Evolutionary conservation across 2,113 vertebrate genomes (phyloP).

Genomic region (Pantherophis guttatus): DNA sequence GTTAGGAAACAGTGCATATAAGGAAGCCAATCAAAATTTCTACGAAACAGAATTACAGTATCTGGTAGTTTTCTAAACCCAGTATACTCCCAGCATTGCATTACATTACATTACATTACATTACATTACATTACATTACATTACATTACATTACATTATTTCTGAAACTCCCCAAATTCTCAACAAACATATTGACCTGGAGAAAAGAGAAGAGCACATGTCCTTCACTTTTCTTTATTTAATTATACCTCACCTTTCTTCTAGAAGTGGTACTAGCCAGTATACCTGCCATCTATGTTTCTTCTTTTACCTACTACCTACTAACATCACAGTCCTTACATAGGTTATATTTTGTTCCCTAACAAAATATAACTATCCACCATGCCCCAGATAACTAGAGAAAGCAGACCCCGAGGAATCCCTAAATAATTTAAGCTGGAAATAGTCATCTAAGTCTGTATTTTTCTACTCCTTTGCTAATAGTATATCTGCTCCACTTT

Average conservation of each 20-base stretch:
- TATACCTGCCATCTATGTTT: neutral
- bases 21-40: neutral
- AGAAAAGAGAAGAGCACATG: neutral
- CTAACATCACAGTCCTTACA: neutral
- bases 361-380: neutral
- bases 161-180: neutral
- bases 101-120: neutral
- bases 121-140: neutral
- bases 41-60: neutral
- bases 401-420: neutral
- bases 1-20: neutral
- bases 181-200: neutral
- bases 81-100: neutral
- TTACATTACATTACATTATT: neutral
- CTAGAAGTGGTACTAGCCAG: neutral
- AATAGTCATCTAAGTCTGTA: neutral
- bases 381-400: neutral
- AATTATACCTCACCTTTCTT: neutral
- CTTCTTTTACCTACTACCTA: neutral
- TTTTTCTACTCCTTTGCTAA: neutral
- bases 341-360: neutral
- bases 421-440: neutral
- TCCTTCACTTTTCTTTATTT: neutral
- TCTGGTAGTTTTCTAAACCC: neutral
- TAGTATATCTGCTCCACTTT: neutral